Evolutionary conservation across 37 sponge, comb jelly and placozoan genomes (phyloP).

Genomic region (Halichondria panicea): DNA sequence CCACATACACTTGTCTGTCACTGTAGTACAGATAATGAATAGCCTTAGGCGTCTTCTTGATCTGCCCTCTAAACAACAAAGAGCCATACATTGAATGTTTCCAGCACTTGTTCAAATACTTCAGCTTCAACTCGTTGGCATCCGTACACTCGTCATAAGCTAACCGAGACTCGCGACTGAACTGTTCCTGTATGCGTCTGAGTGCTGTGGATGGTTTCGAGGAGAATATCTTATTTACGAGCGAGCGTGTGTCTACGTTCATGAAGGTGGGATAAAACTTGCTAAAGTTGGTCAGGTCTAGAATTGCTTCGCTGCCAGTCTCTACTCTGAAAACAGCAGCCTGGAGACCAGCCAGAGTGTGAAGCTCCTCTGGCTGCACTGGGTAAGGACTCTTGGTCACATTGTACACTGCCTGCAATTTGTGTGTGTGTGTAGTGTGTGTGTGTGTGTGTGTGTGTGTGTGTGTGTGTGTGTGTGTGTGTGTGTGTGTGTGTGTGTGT

Average conservation of each 20-base stretch:
- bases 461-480: neutral
- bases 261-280: conserved; percentile 10
- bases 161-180: no score
- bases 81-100: conserved; percentile 70
- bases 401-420: conserved; percentile 77
- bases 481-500: conserved; percentile 14
- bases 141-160: conserved; percentile 17
- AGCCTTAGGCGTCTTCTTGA: conserved; percentile 34
- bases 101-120: conserved; percentile 77
- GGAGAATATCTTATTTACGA: no score
- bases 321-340: conserved; percentile 30
- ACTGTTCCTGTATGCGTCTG: no score
- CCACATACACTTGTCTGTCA: conserved; percentile 62
- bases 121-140: conserved; percentile 34
- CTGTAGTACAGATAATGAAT: conserved; percentile 33
- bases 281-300: no score
- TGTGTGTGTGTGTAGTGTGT: no score
- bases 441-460: neutral
- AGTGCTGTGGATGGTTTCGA: no score
- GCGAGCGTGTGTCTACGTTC: neutral
- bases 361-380: conserved; percentile 34
- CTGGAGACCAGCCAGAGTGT: conserved; percentile 69
- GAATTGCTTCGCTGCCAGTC: neutral
- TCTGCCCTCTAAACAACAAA: conserved; percentile 64
- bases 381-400: conserved; percentile 72